These are phyloP conservation scores for Caenorhabditis sp. DNA, from an alignment of 2,888 invertebrate genomes.

Conservation along the genomic window DNA sequence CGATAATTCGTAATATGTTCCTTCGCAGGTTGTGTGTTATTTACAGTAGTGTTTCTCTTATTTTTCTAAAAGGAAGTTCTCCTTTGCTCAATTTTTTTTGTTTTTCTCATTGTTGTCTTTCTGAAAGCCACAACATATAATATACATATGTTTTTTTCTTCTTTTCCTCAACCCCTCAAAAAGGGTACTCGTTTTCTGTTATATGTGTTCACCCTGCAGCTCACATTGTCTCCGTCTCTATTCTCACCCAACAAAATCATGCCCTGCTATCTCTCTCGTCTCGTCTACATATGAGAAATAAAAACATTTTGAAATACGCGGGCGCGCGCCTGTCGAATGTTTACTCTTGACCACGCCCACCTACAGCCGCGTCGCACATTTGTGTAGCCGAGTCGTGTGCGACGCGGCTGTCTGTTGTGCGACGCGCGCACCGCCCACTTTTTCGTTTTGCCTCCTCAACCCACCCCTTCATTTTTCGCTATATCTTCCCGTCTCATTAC, in stretches of 20 bases:
- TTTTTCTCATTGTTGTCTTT: slow-evolving; percentile 24
- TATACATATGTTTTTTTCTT: neutral
- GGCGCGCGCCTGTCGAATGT: slow-evolving; percentile 26
- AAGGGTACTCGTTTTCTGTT: slow-evolving; percentile 8
- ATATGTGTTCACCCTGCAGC: slow-evolving; percentile 4
- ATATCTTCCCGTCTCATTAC: slow-evolving; percentile 21
- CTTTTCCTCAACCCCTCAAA: slow-evolving; percentile 8
- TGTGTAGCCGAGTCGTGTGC: slow-evolving; percentile 27
- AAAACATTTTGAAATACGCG: slow-evolving; percentile 43
- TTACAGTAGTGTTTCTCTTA: no score
- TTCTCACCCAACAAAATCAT: slow-evolving; percentile 10
- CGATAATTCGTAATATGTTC: neutral
- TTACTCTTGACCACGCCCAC: slow-evolving; percentile 28
- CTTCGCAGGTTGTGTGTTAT: neutral
- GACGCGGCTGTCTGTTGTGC: slow-evolving; percentile 24
- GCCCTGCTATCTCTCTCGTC: neutral
- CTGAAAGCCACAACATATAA: neutral
- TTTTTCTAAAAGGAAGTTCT: no score
- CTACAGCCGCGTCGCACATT: slow-evolving; percentile 29
- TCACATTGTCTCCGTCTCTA: slow-evolving; percentile 11
- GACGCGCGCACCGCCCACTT: slow-evolving; percentile 33
- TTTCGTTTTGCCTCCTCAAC: neutral
- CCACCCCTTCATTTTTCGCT: neutral
- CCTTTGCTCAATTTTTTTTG: slow-evolving; percentile 10
- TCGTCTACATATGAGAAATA: slow-evolving; percentile 9